phyloP scores from a whole-genome alignment of 1,140 invertebrate genomes.

The Lepidurus couesii region DNA sequence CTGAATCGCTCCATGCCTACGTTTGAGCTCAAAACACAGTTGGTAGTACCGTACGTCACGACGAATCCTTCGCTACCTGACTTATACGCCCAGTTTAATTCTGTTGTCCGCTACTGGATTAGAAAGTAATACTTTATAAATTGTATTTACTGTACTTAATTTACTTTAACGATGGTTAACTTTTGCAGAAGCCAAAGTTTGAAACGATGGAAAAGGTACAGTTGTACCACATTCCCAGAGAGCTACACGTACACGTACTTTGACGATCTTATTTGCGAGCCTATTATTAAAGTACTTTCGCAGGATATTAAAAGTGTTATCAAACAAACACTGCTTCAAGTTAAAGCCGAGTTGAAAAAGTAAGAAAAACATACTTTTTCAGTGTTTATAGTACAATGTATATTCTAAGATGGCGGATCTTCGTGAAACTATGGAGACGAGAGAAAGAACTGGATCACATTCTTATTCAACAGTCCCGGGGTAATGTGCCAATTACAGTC shows the following conservation, averaged over 20 bases:
- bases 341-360: background rate
- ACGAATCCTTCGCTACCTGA: background rate
- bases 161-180: background rate
- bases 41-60: background rate
- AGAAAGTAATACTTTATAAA: background rate
- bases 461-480: background rate
- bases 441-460: background rate
- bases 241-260: conserved; percentile 1
- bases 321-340: background rate
- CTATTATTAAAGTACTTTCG: background rate
- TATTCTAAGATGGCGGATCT: background rate
- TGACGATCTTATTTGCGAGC: background rate
- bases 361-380: background rate
- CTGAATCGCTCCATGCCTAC: background rate
- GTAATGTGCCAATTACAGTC: background rate
- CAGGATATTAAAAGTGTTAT: background rate
- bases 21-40: background rate
- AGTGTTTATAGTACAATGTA: background rate
- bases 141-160: background rate
- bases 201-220: conserved; percentile 1
- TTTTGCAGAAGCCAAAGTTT: background rate
- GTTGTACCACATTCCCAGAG: background rate
- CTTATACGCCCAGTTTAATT: background rate
- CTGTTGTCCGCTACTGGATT: background rate
- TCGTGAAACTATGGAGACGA: background rate